Percentiles rank a stretch among this genome's conserved stretches.
These are phyloP conservation scores for Sebastes alutus DNA, from an alignment of 2,797 vertebrate species.

Conservation along the genomic window DNA sequence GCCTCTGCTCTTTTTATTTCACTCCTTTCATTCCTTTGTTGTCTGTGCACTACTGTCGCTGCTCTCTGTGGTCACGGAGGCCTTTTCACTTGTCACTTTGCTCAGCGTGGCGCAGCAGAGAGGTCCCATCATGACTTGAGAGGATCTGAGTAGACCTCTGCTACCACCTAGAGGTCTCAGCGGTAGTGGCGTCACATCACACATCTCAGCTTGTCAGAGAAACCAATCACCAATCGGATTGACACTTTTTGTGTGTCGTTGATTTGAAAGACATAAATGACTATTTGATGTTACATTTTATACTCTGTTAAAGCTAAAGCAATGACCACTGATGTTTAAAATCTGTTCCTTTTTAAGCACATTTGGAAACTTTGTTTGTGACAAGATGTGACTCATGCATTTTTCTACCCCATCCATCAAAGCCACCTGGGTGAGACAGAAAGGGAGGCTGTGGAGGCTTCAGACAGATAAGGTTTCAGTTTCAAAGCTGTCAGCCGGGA, in stretches of 20 bases:
- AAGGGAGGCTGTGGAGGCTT: conserved; percentile 14
- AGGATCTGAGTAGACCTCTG: conserved; percentile 74
- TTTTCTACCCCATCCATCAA: conserved; percentile 32
- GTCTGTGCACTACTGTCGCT: conserved; percentile 46
- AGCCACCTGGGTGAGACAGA: conserved; percentile 16
- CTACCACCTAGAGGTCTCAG: conserved; percentile 78
- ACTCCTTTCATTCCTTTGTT: conserved; percentile 58
- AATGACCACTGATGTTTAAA: neutral
- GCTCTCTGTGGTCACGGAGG: conserved; percentile 48
- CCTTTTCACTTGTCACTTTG: conserved; percentile 51
- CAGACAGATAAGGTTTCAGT: conserved; percentile 35
- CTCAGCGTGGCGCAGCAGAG: conserved; percentile 32
- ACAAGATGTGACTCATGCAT: conserved; percentile 4
- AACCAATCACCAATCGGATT: neutral
- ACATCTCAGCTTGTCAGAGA: neutral
- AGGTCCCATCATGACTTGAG: neutral
- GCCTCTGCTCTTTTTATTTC: conserved; percentile 27
- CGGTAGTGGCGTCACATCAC: neutral
- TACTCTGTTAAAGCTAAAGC: neutral
- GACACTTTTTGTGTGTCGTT: neutral
- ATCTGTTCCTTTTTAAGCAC: neutral
- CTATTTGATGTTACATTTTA: neutral
- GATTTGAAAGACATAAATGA: neutral
- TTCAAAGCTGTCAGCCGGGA: conserved; percentile 44
- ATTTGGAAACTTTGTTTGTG: neutral